Conservation (phyloP, 2,888 invertebrate species). For the Strigamia crassipes region DNA sequence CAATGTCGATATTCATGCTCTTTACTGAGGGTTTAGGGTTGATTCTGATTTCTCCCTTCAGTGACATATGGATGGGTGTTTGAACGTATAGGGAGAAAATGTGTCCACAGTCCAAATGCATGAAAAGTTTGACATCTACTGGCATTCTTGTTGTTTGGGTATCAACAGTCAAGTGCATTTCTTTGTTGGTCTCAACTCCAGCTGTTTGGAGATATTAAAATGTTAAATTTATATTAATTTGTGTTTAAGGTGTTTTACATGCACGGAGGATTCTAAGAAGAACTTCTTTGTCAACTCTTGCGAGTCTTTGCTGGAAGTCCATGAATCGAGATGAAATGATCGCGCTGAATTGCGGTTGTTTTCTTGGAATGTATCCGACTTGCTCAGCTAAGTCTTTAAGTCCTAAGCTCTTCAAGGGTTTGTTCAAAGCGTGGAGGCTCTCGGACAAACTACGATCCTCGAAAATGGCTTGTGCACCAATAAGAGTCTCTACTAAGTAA, state of each 20-base stretch:
- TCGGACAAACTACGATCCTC: background rate
- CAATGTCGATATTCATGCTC: constrained; percentile 1
- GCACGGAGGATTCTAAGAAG: background rate
- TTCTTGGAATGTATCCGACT: background rate
- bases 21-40: background rate
- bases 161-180: background rate
- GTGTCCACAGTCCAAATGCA: background rate
- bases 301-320: background rate
- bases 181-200: background rate
- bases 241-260: too few relatives aligned
- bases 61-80: background rate
- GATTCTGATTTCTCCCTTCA: constrained; percentile 1
- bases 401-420: background rate
- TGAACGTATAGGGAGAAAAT: background rate
- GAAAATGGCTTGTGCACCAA: background rate
- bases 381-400: background rate
- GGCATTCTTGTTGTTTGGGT: background rate
- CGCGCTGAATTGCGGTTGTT: background rate
- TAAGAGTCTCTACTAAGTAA: background rate
- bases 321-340: background rate
- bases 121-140: background rate
- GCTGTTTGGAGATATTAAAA: too few relatives aligned
- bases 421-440: background rate
- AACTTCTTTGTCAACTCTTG: background rate
- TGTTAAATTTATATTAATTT: too few relatives aligned